phyloP scores from a whole-genome alignment of 2,888 invertebrate genomes.

The Furcula furcula region DNA sequence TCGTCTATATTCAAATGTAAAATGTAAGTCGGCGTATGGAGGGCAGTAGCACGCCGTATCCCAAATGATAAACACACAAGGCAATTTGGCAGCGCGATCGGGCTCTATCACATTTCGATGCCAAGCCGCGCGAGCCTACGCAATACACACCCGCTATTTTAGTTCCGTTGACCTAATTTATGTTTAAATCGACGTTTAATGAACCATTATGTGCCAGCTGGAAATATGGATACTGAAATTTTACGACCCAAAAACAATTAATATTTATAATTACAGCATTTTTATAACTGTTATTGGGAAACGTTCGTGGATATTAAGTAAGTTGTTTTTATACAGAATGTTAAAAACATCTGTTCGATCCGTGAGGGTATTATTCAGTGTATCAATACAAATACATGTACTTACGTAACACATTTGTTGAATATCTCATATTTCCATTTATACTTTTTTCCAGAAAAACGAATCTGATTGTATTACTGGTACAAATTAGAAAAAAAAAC shows the following conservation, averaged over 20 bases:
- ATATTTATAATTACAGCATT: no score
- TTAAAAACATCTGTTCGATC: no score
- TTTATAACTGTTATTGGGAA: no score
- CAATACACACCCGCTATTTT: constrained; percentile 54
- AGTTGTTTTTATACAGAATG: no score
- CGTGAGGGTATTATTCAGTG: no score
- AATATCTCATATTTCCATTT: no score
- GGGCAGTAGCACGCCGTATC: constrained; percentile 43
- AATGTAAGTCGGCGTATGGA: constrained; percentile 26
- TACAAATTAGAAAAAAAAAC: no score
- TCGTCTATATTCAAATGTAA: constrained; percentile 45
- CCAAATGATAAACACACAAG: constrained; percentile 71
- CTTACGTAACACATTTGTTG: no score
- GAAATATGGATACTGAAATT: constrained; percentile 30
- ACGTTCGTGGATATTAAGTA: no score
- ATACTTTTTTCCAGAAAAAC: no score
- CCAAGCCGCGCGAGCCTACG: constrained; percentile 58
- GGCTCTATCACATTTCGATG: constrained; percentile 62
- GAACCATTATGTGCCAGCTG: constrained; percentile 32
- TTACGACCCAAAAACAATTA: constrained; percentile 20
- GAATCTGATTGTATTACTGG: no score
- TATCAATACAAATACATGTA: no score
- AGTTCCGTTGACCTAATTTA: constrained; percentile 62
- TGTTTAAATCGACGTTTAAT: constrained; percentile 50
- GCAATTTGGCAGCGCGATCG: constrained; percentile 70